phyloP scores from a whole-genome alignment of 2,797 vertebrate genomes.

The Pangasius krempfi region DNA sequence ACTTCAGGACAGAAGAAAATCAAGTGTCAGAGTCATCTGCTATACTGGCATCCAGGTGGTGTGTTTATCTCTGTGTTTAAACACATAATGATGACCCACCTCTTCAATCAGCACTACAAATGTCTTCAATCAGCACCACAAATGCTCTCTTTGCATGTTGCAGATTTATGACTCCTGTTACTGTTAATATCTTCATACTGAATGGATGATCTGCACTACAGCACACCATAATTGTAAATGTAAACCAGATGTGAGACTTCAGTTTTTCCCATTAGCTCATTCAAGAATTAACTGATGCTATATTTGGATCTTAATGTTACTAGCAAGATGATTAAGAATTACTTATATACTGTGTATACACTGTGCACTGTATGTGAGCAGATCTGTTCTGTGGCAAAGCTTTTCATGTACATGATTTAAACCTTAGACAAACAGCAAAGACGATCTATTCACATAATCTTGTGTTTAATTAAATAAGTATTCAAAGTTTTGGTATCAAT shows the following conservation, averaged over 20 bases:
- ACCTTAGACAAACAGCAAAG: neutral
- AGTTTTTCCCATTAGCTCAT: neutral
- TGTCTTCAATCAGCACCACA: too few relatives aligned
- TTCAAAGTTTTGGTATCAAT: neutral
- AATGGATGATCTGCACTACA: neutral
- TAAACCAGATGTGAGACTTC: conserved; percentile 8
- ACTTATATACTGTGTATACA: neutral
- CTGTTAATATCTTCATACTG: neutral
- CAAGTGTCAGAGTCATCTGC: neutral
- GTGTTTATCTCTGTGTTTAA: neutral
- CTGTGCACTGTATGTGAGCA: neutral
- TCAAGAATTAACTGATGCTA: neutral
- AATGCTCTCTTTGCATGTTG: neutral
- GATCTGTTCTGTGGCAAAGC: neutral
- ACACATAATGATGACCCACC: too few relatives aligned
- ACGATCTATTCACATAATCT: neutral
- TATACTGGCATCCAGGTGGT: neutral
- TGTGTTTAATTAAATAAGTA: neutral
- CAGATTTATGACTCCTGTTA: neutral
- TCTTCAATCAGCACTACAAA: neutral
- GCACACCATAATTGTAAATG: neutral
- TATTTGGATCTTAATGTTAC: neutral
- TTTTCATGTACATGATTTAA: neutral
- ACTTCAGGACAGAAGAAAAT: neutral
- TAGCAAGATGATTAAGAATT: neutral